These are phyloP conservation scores for Drosophila ustulata DNA, from an alignment of 2,888 invertebrate genomes.

Conservation along the genomic window DNA sequence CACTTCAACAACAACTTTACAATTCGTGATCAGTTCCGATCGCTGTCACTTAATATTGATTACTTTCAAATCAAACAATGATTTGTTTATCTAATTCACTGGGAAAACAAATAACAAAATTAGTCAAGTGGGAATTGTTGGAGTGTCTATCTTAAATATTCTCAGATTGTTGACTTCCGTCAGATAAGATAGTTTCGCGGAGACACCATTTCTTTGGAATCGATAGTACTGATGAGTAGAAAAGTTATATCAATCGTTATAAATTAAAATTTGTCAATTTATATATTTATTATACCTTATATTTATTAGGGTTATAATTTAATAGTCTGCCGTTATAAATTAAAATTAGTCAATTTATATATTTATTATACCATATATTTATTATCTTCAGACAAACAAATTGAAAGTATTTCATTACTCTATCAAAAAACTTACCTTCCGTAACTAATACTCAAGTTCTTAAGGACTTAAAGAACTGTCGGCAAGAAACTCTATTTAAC, in stretches of 20 bases:
- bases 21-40: constrained; percentile 18
- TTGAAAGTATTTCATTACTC: too few species aligned
- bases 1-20: constrained; percentile 65
- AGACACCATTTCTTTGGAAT: not conserved
- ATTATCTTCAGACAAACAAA: too few species aligned
- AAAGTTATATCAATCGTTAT: too few species aligned
- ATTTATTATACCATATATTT: too few species aligned
- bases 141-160: not conserved
- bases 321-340: too few species aligned
- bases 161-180: not conserved
- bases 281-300: too few species aligned
- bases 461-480: too few species aligned
- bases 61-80: not conserved
- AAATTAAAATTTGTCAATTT: too few species aligned
- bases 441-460: too few species aligned
- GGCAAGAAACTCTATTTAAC: not conserved
- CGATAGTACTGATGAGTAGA: not conserved
- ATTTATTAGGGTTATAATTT: too few species aligned
- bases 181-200: not conserved
- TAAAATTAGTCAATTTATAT: too few species aligned
- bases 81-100: not conserved
- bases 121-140: not conserved
- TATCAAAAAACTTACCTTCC: too few species aligned
- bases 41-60: not conserved
- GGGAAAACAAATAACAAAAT: not conserved